Percentiles rank a stretch among this genome's conserved stretches.
phyloP scores from a whole-genome alignment of 2,113 vertebrate genomes.

The Vanacampus margaritifer region DNA sequence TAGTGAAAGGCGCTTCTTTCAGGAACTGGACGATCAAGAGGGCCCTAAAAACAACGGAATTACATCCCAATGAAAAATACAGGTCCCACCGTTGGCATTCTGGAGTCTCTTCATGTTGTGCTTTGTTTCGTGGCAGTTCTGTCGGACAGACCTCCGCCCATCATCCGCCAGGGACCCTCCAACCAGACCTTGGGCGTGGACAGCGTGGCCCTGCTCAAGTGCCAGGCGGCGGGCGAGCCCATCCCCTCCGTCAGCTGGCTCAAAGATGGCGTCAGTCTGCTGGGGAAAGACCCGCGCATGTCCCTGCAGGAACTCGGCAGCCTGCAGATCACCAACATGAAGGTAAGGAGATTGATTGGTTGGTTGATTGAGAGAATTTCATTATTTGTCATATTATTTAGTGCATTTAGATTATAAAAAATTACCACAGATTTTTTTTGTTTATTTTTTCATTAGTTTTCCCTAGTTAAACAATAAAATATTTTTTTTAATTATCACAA shows the following conservation, averaged over 20 bases:
- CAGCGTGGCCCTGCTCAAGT: constrained; percentile 87
- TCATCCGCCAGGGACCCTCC: constrained; percentile 93
- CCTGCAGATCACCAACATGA: constrained; percentile 87
- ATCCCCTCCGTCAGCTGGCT: constrained; percentile 95
- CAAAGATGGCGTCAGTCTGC: constrained; percentile 91
- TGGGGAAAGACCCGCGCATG: constrained; percentile 87
- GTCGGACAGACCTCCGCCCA: constrained; percentile 94
- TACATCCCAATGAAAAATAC: too few species aligned
- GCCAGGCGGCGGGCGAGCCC: constrained; percentile 92
- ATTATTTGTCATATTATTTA: too few species aligned
- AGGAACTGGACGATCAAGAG: too few species aligned
- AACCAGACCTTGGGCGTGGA: constrained; percentile 92
- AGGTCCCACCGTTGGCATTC: neutral
- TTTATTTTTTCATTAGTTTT: too few species aligned
- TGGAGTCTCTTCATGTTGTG: constrained; percentile 3
- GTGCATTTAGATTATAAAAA: too few species aligned
- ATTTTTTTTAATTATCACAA: too few species aligned
- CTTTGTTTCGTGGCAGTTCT: constrained; percentile 73
- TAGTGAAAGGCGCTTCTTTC: too few species aligned
- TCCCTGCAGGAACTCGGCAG: constrained; percentile 91
- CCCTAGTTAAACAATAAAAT: too few species aligned
- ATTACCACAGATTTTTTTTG: too few species aligned
- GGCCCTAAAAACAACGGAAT: too few species aligned
- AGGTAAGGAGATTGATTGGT: constrained; percentile 67
- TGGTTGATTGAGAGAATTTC: too few species aligned